A percentile compares a stretch with the other conserved stretches of the same genome.
Conservation (phyloP, 2,113 vertebrate genomes). For the Hypomesus transpacificus region DNA sequence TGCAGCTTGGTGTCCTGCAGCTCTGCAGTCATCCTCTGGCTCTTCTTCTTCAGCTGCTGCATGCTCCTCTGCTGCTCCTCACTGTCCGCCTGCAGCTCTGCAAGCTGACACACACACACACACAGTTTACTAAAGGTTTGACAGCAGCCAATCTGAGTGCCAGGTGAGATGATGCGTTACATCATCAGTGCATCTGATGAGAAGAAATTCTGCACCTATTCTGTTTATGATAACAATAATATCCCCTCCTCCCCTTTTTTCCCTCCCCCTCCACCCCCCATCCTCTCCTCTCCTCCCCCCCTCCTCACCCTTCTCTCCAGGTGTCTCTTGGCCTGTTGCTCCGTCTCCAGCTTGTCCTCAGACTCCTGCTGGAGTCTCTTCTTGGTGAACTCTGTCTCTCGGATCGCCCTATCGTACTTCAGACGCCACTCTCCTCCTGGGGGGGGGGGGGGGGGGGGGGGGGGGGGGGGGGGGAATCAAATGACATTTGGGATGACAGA, state of each 20-base stretch:
- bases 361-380: conserved; percentile 94
- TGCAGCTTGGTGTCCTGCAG: conserved; percentile 97
- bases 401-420: conserved; percentile 88
- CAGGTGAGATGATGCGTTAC: too few species aligned
- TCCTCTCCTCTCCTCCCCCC: too few species aligned
- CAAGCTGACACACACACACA: conserved; percentile 68
- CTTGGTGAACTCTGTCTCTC: conserved; percentile 93
- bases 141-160: too few species aligned
- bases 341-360: conserved; percentile 93
- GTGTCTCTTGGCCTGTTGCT: conserved; percentile 91
- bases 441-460: not conserved
- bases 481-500: not conserved
- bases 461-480: not conserved
- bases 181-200: too few species aligned
- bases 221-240: too few species aligned
- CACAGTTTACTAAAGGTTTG: not conserved
- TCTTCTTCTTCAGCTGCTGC: conserved; percentile 96
- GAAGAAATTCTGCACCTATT: too few species aligned
- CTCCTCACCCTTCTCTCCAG: conserved; percentile 82
- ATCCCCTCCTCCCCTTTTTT: too few species aligned
- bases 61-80: conserved; percentile 88
- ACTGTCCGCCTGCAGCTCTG: conserved; percentile 87
- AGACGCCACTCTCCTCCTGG: conserved; percentile 91
- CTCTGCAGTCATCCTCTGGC: conserved; percentile 85
- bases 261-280: too few species aligned